Percentiles rank a stretch among this genome's conserved stretches.
Evolutionary conservation across 2,888 invertebrate species (phyloP).

Genomic region (Agrochola litura): DNA sequence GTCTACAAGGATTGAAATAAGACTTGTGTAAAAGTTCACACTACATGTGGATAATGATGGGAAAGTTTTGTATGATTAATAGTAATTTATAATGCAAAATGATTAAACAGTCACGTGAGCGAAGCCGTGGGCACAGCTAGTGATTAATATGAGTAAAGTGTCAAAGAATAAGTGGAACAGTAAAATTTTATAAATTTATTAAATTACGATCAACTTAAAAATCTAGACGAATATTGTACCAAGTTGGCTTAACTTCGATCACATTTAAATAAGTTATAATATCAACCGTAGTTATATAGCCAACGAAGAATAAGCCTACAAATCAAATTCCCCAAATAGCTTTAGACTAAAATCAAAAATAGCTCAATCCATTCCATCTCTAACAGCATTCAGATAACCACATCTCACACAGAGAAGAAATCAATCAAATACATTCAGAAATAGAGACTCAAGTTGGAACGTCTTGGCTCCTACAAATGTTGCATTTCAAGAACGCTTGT

Average conservation of each 20-base stretch:
- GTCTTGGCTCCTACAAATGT: constrained; percentile 22
- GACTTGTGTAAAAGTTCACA: not conserved
- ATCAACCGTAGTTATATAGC: not conserved
- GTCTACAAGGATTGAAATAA: not conserved
- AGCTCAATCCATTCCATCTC: not conserved
- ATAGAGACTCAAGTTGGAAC: constrained; percentile 45
- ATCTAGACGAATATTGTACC: not conserved
- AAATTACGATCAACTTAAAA: not conserved
- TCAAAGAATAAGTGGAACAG: not conserved
- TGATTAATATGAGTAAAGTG: not conserved
- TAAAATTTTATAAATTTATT: not conserved
- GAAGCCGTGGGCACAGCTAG: not conserved
- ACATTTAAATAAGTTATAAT: not conserved
- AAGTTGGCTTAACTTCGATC: not conserved
- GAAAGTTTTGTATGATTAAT: not conserved
- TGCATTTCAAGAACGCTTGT: not conserved
- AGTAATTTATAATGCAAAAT: not conserved
- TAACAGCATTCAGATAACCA: constrained; percentile 14
- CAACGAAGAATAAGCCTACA: not conserved
- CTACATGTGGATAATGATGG: not conserved
- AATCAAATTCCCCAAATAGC: constrained; percentile 8
- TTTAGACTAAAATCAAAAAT: constrained; percentile 1
- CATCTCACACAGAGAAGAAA: constrained; percentile 17
- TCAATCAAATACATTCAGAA: constrained; percentile 29
- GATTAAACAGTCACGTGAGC: not conserved